A percentile compares a stretch with the other conserved stretches of the same genome.
phyloP scores from a whole-genome alignment of 2,797 vertebrate genomes.

The Dendrocincla fuliginosa region DNA sequence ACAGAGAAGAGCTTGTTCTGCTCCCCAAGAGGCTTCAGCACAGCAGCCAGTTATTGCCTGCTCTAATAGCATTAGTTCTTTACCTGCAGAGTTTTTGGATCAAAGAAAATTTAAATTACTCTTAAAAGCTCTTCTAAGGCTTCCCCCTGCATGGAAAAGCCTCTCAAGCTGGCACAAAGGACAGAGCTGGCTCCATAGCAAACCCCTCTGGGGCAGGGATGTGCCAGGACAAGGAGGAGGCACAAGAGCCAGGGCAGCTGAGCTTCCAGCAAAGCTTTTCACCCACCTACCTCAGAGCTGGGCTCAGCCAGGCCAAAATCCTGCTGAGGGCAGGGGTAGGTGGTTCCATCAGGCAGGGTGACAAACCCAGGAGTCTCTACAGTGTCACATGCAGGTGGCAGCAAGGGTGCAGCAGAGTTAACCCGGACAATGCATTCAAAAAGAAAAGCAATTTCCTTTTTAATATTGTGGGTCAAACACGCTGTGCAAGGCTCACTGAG shows the following conservation, averaged over 20 bases:
- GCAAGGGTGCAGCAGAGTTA: background rate
- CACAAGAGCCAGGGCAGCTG: background rate
- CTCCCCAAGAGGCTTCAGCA: background rate
- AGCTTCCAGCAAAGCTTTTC: background rate
- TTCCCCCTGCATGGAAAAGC: background rate
- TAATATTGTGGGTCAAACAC: background rate
- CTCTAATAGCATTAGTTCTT: background rate
- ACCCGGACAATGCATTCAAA: rapidly evolving
- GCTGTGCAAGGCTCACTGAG: background rate
- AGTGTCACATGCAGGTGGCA: background rate
- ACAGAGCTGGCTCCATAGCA: background rate
- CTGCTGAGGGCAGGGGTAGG: background rate
- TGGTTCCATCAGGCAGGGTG: background rate
- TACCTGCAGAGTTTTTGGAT: constrained; percentile 16
- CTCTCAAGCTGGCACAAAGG: constrained; percentile 17
- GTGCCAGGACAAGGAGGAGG: background rate
- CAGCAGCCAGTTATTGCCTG: background rate
- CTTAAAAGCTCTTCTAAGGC: background rate
- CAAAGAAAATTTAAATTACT: constrained; percentile 12
- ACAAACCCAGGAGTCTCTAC: rapidly evolving
- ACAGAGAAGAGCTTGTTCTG: rapidly evolving
- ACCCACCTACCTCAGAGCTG: background rate
- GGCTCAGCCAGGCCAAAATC: background rate
- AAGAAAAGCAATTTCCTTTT: background rate
- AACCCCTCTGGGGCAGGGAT: background rate